Conservation (phyloP, 2,888 invertebrate genomes). For the Siphlonurus alternatus region DNA sequence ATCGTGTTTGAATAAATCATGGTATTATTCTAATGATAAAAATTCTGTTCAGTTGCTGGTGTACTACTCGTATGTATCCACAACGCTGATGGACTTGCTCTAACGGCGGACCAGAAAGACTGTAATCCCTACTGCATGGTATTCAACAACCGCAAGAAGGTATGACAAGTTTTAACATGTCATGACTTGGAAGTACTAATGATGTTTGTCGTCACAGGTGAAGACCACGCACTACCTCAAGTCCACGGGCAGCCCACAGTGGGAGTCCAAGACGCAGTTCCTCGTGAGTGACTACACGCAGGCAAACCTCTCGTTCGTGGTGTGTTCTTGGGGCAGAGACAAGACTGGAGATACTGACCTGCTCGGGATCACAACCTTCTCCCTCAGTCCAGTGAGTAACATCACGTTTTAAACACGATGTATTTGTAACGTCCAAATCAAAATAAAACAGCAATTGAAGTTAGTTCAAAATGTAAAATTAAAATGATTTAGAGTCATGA, state of each 20-base stretch:
- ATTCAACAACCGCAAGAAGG: constrained; percentile 34
- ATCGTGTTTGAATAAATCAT: too few species aligned
- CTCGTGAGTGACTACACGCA: constrained; percentile 32
- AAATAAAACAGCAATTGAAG: too few species aligned
- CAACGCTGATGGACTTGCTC: constrained; percentile 29
- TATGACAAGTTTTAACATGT: constrained; percentile 16
- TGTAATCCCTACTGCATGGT: constrained; percentile 36
- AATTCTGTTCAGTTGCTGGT: constrained; percentile 22
- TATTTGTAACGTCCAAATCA: too few species aligned
- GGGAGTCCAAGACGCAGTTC: constrained; percentile 33
- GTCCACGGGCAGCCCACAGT: constrained; percentile 28
- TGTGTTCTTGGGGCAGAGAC: constrained; percentile 30
- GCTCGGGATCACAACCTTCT: constrained; percentile 30
- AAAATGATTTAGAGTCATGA: too few species aligned
- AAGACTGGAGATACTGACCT: constrained; percentile 32
- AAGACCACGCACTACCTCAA: constrained; percentile 33
- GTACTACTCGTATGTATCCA: constrained; percentile 34
- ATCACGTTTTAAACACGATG: too few species aligned
- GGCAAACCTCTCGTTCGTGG: constrained; percentile 31
- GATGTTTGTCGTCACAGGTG: constrained; percentile 22
- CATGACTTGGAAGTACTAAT: neutral
- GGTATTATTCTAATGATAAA: too few species aligned
- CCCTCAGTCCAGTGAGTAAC: constrained; percentile 26
- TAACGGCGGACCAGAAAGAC: constrained; percentile 24
- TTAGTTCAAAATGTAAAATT: too few species aligned